These are phyloP conservation scores for Brevimyrus niger DNA, from an alignment of 2,113 vertebrate species.

Conservation along the genomic window DNA sequence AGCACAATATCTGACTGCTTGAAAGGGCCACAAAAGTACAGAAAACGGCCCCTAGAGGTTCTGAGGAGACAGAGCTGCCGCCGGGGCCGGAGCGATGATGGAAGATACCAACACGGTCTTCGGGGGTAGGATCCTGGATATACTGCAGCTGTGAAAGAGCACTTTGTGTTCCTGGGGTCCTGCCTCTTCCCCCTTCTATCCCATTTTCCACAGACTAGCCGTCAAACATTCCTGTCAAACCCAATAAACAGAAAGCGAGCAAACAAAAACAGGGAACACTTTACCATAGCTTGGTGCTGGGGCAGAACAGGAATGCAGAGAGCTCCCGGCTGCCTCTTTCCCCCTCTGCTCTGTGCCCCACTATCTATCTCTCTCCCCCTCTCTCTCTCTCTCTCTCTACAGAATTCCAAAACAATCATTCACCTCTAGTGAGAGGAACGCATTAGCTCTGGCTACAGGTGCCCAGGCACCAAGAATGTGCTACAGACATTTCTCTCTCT, in stretches of 20 bases:
- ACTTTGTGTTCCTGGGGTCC: constrained; percentile 27
- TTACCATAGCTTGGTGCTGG: constrained; percentile 17
- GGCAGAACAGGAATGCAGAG: not conserved
- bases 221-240: not conserved
- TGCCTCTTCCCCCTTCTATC: not conserved
- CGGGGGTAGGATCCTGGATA: constrained; percentile 27
- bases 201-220: not conserved
- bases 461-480: constrained; percentile 11
- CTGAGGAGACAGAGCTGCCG: not conserved
- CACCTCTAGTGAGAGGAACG: constrained; percentile 16
- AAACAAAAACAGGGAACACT: constrained; percentile 22
- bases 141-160: constrained; percentile 29
- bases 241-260: constrained; percentile 20
- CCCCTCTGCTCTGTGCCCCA: not conserved
- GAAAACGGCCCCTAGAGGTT: not conserved
- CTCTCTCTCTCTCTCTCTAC: not conserved
- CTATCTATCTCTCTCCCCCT: not conserved
- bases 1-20: not conserved
- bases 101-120: not conserved
- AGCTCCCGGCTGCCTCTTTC: not conserved
- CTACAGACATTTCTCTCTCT: not conserved
- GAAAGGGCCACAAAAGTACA: not conserved
- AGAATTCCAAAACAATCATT: constrained; percentile 9
- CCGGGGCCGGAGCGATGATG: not conserved
- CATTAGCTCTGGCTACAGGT: constrained; percentile 19